Conservation (phyloP, 30 jellyfish, hydroid and myxozoan species). For the Pelagia noctiluca region DNA sequence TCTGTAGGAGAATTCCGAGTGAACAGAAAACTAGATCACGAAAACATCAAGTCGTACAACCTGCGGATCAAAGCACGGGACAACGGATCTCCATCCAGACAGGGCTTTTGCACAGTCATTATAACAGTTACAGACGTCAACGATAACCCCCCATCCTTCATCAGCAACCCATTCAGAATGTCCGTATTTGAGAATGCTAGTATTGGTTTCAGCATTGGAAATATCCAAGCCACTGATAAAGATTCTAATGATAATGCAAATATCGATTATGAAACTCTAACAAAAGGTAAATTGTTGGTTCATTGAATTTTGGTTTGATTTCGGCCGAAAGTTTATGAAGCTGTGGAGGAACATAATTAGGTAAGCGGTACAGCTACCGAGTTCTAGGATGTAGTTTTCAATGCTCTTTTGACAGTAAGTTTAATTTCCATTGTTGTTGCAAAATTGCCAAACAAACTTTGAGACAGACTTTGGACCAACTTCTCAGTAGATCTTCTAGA, state of each 20-base stretch:
- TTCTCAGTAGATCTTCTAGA: no score
- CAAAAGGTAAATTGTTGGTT: no score
- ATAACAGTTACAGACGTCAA: constrained; percentile 71
- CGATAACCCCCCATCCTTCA: constrained; percentile 80
- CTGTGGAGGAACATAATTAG: no score
- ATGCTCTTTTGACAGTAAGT: no score
- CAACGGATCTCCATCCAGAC: constrained; percentile 68
- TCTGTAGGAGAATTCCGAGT: constrained; percentile 47
- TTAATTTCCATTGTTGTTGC: no score
- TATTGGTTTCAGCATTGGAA: constrained; percentile 20
- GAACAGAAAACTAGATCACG: constrained; percentile 65
- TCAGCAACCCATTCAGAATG: constrained; percentile 42
- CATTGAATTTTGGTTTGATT: no score
- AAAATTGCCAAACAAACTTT: no score
- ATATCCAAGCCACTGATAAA: constrained; percentile 41
- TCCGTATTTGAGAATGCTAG: constrained; percentile 14
- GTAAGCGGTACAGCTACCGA: no score
- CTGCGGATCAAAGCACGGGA: constrained; percentile 70
- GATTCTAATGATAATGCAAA: constrained; percentile 22
- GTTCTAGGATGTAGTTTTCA: no score
- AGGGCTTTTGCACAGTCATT: constrained; percentile 54
- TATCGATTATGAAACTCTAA: not conserved
- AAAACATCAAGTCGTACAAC: constrained; percentile 33
- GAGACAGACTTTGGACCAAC: no score
- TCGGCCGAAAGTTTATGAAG: no score